Conservation (phyloP, 2,797 vertebrate species). For the Kryptolebias ocellatus region DNA sequence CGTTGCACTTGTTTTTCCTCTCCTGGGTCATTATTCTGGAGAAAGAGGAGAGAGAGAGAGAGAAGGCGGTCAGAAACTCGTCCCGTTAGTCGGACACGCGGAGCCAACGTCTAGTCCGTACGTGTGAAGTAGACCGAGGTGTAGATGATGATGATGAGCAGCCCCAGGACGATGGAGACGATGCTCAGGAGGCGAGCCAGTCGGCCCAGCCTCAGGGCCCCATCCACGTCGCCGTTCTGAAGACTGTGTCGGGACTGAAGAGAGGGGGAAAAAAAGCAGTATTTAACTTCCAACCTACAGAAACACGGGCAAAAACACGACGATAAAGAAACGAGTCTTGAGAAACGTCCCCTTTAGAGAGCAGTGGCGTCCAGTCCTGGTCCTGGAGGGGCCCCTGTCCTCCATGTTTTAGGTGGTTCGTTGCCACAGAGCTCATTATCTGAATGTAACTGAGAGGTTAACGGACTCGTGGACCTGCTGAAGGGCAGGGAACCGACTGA, state of each 20-base stretch:
- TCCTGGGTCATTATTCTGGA: conserved; percentile 40
- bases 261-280: too few species aligned
- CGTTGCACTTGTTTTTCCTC: conserved; percentile 2
- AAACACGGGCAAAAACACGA: too few species aligned
- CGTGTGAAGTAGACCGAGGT: conserved; percentile 80
- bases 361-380: too few species aligned
- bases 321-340: too few species aligned
- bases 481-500: too few species aligned
- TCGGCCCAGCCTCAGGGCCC: conserved; percentile 90
- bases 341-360: too few species aligned
- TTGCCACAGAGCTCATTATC: too few species aligned
- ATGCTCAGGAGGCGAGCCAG: conserved; percentile 93
- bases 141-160: conserved; percentile 87
- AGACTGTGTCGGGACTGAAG: conserved; percentile 93
- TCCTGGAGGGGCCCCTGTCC: too few species aligned
- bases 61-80: background rate
- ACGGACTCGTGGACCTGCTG: too few species aligned
- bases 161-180: conserved; percentile 89
- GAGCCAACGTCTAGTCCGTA: conserved; percentile 52
- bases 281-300: too few species aligned
- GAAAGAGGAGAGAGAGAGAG: conserved; percentile 24
- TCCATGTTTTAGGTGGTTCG: too few species aligned
- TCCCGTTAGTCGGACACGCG: background rate
- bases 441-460: too few species aligned
- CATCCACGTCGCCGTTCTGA: conserved; percentile 92